Percentiles rank a stretch among this genome's conserved stretches.
Evolutionary conservation across 2,113 vertebrate species (phyloP).

Genomic region (Rhinogobius similis): DNA sequence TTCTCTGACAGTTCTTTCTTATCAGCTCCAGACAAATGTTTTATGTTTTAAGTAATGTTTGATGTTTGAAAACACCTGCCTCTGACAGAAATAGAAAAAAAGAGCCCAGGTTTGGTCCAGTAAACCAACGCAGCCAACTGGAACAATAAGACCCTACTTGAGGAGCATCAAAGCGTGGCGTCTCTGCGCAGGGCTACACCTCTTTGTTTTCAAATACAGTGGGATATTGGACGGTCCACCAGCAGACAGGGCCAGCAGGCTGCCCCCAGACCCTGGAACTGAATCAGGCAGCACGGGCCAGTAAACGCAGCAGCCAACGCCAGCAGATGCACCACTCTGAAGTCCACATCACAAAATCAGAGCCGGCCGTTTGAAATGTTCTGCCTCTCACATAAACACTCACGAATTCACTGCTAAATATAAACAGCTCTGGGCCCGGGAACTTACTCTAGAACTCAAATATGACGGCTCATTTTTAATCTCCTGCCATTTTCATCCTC

Average conservation of each 20-base stretch:
- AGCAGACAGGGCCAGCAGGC: slow-evolving; percentile 46
- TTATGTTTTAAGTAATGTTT: not conserved
- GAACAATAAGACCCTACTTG: slow-evolving; percentile 33
- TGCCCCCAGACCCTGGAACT: slow-evolving; percentile 47
- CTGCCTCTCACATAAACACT: slow-evolving; percentile 39
- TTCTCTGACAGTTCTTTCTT: too few relatives aligned
- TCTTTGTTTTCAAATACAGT: slow-evolving; percentile 9
- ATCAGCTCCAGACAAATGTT: too few relatives aligned
- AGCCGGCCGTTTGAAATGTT: slow-evolving; percentile 47
- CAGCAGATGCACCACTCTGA: slow-evolving; percentile 54
- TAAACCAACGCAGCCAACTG: not conserved
- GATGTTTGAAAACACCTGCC: not conserved
- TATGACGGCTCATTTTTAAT: slow-evolving; percentile 42
- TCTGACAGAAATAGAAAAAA: not conserved
- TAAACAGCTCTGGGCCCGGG: slow-evolving; percentile 41
- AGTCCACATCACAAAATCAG: slow-evolving; percentile 53
- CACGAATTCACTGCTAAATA: slow-evolving; percentile 48
- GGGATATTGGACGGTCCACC: slow-evolving; percentile 43
- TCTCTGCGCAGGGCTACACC: slow-evolving; percentile 11
- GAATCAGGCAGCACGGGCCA: slow-evolving; percentile 40
- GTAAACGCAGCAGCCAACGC: slow-evolving; percentile 52
- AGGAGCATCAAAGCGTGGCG: slow-evolving; percentile 4
- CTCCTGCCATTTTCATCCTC: slow-evolving; percentile 32
- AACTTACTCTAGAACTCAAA: slow-evolving; percentile 38
- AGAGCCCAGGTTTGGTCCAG: not conserved